A percentile compares a stretch with the other conserved stretches of the same genome.
phyloP scores from a whole-genome alignment of 2,113 vertebrate genomes.

The Pycnonotus jocosus region DNA sequence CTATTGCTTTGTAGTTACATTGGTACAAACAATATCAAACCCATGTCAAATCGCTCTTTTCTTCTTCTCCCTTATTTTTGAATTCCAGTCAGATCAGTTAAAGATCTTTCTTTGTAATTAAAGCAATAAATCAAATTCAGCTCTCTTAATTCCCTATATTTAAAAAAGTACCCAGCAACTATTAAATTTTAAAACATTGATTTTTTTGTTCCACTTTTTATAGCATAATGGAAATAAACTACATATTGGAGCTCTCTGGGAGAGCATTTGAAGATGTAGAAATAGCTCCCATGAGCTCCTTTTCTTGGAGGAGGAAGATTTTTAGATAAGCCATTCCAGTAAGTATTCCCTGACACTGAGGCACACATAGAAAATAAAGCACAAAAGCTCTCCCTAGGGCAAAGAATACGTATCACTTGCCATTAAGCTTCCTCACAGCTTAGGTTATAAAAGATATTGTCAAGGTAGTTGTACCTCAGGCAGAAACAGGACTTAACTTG shows the following conservation, averaged over 20 bases:
- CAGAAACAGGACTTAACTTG: neutral
- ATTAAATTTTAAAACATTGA: neutral
- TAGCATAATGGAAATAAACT: neutral
- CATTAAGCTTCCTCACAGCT: neutral
- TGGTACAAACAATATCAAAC: neutral
- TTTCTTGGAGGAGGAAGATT: neutral
- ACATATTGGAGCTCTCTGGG: neutral
- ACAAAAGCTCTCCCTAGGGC: neutral
- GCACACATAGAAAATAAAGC: neutral
- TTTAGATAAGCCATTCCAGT: neutral
- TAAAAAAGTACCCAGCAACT: neutral
- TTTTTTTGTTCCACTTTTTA: neutral
- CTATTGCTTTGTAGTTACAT: neutral
- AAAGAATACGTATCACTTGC: neutral
- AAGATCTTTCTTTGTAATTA: neutral
- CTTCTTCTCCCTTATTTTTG: neutral
- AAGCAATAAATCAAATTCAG: neutral
- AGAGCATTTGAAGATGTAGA: neutral
- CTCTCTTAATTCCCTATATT: neutral
- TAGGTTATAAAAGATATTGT: neutral
- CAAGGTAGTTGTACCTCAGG: neutral
- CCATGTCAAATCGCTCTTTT: accelerated
- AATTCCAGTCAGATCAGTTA: neutral
- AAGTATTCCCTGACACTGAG: neutral
- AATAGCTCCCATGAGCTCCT: neutral